Percentiles rank a stretch among this genome's conserved stretches.
phyloP scores from a whole-genome alignment of 2,888 invertebrate genomes.

The Cremastobaeus sp. region DNA sequence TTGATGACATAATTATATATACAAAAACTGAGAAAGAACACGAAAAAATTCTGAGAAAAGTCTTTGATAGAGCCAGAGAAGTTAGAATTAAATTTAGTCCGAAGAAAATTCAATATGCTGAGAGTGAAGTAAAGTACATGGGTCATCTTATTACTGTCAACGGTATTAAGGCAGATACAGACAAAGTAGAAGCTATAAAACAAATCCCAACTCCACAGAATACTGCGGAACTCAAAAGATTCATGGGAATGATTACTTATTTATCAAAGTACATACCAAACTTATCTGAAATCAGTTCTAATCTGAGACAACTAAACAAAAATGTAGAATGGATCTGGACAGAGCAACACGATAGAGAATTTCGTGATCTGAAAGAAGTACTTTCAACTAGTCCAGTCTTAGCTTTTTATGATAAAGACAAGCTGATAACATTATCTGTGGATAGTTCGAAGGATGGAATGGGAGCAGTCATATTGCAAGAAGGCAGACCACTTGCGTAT shows the following conservation, averaged over 20 bases:
- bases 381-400: slow-evolving; percentile 44
- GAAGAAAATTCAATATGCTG: too few species aligned
- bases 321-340: slow-evolving; percentile 64
- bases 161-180: slow-evolving; percentile 42
- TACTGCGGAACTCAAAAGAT: slow-evolving; percentile 32
- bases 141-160: slow-evolving; percentile 50
- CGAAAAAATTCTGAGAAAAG: slow-evolving; percentile 28
- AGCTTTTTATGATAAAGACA: slow-evolving; percentile 36
- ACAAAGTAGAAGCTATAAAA: slow-evolving; percentile 56
- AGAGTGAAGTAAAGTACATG: slow-evolving; percentile 34
- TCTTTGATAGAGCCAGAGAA: slow-evolving; percentile 36
- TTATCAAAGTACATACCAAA: slow-evolving; percentile 66
- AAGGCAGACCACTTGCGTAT: slow-evolving; percentile 68
- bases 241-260: slow-evolving; percentile 65
- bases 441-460: slow-evolving; percentile 48
- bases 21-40: slow-evolving; percentile 41
- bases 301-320: slow-evolving; percentile 63
- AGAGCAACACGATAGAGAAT: slow-evolving; percentile 60
- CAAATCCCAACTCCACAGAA: slow-evolving; percentile 37
- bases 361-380: slow-evolving; percentile 55
- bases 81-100: slow-evolving; percentile 51
- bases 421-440: slow-evolving; percentile 12
- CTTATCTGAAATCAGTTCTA: slow-evolving; percentile 54
- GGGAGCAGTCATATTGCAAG: slow-evolving; percentile 62
- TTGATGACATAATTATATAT: slow-evolving; percentile 50